Percentiles rank a stretch among this genome's conserved stretches.
Evolutionary conservation across 1,140 invertebrate species (phyloP).

Genomic region (Sarcophaga bullata): DNA sequence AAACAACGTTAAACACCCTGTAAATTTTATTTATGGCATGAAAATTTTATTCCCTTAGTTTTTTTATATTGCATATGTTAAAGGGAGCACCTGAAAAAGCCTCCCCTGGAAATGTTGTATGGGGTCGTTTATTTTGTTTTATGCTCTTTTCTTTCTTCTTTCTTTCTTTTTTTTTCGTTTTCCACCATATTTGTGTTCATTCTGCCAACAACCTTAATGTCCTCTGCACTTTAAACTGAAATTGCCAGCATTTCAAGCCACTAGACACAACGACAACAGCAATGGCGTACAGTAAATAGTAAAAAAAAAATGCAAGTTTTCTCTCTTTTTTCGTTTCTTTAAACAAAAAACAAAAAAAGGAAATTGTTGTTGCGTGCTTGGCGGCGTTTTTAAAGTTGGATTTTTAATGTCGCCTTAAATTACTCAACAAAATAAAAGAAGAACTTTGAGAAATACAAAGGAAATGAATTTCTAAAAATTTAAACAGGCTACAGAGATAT

Average conservation of each 20-base stretch:
- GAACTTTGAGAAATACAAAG: background rate
- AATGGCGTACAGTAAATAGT: background rate
- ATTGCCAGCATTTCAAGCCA: background rate
- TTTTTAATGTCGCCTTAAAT: constrained; percentile 40
- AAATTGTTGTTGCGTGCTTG: constrained; percentile 5
- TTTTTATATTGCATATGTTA: background rate
- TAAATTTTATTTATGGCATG: background rate
- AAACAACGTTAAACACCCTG: background rate
- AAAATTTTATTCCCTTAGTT: background rate
- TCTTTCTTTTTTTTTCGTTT: background rate
- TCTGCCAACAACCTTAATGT: background rate
- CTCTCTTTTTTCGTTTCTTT: background rate
- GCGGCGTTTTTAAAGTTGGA: constrained; percentile 33
- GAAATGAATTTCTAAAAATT: background rate
- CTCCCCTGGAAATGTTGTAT: background rate
- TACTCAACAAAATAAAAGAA: constrained; percentile 33
- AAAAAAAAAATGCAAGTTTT: background rate
- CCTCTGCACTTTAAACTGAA: constrained; percentile 12
- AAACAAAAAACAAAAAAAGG: background rate
- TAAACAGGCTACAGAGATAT: background rate
- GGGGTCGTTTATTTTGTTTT: background rate
- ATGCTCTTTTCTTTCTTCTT: background rate
- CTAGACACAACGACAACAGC: background rate
- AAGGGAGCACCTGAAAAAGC: background rate
- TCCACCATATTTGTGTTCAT: background rate